Evolutionary conservation across 2,888 invertebrate genomes (phyloP).

Genomic region (Trachelus tabidus): DNA sequence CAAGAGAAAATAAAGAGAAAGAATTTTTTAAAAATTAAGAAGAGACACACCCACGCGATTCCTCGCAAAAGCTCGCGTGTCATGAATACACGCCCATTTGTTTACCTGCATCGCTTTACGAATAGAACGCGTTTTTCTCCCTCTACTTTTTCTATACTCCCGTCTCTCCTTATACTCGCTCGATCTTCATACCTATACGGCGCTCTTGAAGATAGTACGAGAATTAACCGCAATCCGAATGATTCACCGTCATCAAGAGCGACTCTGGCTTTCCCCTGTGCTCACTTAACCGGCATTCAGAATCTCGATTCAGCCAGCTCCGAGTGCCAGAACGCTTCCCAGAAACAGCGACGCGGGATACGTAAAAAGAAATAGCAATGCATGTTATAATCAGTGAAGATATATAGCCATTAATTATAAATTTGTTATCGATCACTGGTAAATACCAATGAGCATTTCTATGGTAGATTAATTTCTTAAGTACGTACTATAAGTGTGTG

Average conservation of each 20-base stretch:
- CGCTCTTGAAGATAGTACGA: background rate
- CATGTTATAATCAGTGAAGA: background rate
- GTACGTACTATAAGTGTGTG: too few species aligned
- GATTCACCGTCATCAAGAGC: background rate
- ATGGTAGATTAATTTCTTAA: background rate
- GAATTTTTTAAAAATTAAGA: background rate
- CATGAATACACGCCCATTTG: background rate
- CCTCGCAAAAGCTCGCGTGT: background rate
- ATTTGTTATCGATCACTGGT: background rate
- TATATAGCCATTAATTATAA: background rate
- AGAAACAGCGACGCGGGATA: background rate
- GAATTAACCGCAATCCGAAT: background rate
- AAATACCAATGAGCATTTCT: background rate
- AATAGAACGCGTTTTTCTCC: background rate
- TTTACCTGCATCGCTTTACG: background rate
- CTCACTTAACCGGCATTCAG: background rate
- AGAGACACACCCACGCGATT: background rate
- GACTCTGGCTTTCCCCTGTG: background rate
- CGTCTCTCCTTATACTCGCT: background rate
- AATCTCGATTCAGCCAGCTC: background rate
- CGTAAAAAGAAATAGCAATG: background rate
- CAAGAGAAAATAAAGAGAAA: background rate
- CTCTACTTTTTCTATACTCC: background rate
- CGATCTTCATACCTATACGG: background rate
- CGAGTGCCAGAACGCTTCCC: background rate